phyloP scores from a whole-genome alignment of 2,888 invertebrate species.

The Hesperia comma region DNA sequence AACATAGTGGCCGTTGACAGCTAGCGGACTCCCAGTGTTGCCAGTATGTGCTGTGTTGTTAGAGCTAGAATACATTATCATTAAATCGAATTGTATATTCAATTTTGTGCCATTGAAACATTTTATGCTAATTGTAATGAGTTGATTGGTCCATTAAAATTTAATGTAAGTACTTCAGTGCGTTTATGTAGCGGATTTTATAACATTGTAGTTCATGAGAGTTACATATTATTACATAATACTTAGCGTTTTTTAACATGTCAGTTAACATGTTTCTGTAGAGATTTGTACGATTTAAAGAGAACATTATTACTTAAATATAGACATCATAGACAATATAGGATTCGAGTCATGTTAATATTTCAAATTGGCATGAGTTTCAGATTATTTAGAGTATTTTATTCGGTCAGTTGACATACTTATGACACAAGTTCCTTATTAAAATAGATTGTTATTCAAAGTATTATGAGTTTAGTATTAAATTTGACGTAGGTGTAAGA shows the following conservation, averaged over 20 bases:
- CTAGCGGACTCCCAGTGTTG: slow-evolving; percentile 33
- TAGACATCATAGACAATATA: slow-evolving; percentile 13
- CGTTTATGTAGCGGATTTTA: slow-evolving; percentile 16
- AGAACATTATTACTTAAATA: neutral
- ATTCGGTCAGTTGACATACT: neutral
- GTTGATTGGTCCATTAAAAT: slow-evolving; percentile 15
- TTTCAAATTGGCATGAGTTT: slow-evolving; percentile 34
- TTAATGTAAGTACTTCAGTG: slow-evolving; percentile 21
- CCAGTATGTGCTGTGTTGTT: slow-evolving; percentile 39
- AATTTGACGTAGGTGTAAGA: slow-evolving; percentile 30
- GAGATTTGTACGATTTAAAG: neutral
- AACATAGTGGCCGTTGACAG: slow-evolving; percentile 38
- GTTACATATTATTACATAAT: neutral
- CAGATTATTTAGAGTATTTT: slow-evolving; percentile 15
- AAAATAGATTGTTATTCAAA: slow-evolving; percentile 4
- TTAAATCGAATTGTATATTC: neutral
- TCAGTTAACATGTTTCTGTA: neutral
- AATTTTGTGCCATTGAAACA: slow-evolving; percentile 23
- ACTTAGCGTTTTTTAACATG: slow-evolving; percentile 13
- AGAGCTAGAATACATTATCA: slow-evolving; percentile 38
- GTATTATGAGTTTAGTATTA: slow-evolving; percentile 15
- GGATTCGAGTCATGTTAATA: slow-evolving; percentile 16
- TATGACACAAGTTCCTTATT: slow-evolving; percentile 5
- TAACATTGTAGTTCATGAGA: slow-evolving; percentile 16
- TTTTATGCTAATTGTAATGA: slow-evolving; percentile 18